phyloP scores from a whole-genome alignment of 1,140 invertebrate species.

The Scaptomyza pallida region DNA sequence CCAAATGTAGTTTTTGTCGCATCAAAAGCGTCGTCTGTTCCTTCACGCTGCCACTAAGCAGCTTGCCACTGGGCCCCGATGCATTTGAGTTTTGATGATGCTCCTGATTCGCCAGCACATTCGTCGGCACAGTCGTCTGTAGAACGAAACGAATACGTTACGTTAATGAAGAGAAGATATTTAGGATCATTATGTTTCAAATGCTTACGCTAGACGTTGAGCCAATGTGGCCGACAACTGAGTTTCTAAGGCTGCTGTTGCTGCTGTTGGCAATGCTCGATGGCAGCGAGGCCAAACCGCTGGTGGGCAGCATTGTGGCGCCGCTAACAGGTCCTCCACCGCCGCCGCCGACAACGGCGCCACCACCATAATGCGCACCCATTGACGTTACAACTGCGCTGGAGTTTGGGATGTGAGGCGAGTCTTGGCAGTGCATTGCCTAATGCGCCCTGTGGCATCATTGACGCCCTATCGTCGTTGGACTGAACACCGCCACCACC shows the following conservation, averaged over 20 bases:
- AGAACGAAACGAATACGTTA: no score
- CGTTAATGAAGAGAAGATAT: neutral
- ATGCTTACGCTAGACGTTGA: constrained; percentile 71
- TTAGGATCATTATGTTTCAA: neutral
- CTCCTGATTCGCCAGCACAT: constrained; percentile 67
- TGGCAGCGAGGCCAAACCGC: constrained; percentile 67
- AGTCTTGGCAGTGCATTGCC: constrained; percentile 88
- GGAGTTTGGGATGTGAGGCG: constrained; percentile 86
- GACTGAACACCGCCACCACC: constrained; percentile 34
- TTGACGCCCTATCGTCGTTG: constrained; percentile 35
- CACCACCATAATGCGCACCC: constrained; percentile 43
- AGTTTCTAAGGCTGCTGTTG: constrained; percentile 70
- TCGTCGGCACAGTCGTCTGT: constrained; percentile 68
- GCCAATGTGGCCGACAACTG: constrained; percentile 74
- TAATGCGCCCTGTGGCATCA: constrained; percentile 41
- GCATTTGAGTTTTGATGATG: constrained; percentile 85
- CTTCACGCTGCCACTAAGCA: constrained; percentile 51
- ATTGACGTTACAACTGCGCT: constrained; percentile 51
- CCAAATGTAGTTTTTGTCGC: constrained; percentile 72
- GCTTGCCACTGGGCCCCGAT: constrained; percentile 84
- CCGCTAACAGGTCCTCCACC: constrained; percentile 71
- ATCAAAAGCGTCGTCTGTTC: constrained; percentile 83
- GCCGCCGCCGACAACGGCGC: constrained; percentile 49
- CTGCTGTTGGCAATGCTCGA: constrained; percentile 54
- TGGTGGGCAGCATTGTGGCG: constrained; percentile 80